Percentiles rank a stretch among this genome's conserved stretches.
Conservation (phyloP, 2,888 invertebrate genomes). For the Cerastoderma edule region DNA sequence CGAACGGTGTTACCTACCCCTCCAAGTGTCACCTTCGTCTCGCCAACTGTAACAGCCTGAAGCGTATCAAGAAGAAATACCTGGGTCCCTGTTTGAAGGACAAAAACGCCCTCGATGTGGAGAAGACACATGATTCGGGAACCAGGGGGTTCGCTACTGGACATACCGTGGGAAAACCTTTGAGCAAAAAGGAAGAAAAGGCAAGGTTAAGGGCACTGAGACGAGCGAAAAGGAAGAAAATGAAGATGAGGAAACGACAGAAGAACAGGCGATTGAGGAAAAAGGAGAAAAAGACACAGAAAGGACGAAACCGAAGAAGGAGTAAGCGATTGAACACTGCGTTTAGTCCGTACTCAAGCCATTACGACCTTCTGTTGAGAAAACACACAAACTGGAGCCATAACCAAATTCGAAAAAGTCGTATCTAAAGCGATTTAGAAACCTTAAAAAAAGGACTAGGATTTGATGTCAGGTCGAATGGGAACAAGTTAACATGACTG, state of each 20-base stretch:
- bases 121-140: constrained; percentile 1
- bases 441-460: no score
- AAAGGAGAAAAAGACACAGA: constrained; percentile 21
- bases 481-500: no score
- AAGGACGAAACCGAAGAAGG: constrained; percentile 29
- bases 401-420: constrained; percentile 51
- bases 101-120: not conserved
- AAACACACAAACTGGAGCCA: constrained; percentile 50
- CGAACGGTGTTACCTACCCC: constrained; percentile 74
- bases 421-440: no score
- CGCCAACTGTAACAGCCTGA: constrained; percentile 66
- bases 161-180: constrained; percentile 3
- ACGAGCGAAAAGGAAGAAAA: constrained; percentile 39
- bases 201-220: constrained; percentile 41
- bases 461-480: no score
- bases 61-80: constrained; percentile 64
- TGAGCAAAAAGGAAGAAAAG: constrained; percentile 35
- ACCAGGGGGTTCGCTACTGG: not conserved
- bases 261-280: constrained; percentile 21
- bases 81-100: constrained; percentile 50
- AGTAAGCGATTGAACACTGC: constrained; percentile 49
- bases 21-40: constrained; percentile 74
- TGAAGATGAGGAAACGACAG: constrained; percentile 36
- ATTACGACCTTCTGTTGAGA: constrained; percentile 44
- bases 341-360: constrained; percentile 34